These are phyloP conservation scores for Melanostoma mellinum DNA, from an alignment of 2,888 invertebrate species.

Conservation along the genomic window DNA sequence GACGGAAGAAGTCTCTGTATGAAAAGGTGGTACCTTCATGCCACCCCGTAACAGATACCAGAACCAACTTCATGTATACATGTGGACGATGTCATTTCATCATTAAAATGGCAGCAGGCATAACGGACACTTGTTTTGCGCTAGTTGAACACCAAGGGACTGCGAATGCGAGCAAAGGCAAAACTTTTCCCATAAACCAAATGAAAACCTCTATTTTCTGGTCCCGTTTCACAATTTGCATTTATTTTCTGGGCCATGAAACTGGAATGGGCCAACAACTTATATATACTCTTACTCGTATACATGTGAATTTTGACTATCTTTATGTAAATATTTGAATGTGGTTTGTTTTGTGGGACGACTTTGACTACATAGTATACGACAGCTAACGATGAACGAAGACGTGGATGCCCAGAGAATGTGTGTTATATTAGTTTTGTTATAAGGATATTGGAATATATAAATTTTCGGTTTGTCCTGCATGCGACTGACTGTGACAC, in stretches of 20 bases:
- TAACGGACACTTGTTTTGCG: slow-evolving; percentile 63
- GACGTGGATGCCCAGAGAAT: slow-evolving; percentile 6
- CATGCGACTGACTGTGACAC: neutral
- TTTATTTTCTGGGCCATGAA: slow-evolving; percentile 21
- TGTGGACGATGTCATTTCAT: slow-evolving; percentile 49
- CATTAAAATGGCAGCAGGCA: slow-evolving; percentile 59
- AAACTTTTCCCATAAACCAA: slow-evolving; percentile 65
- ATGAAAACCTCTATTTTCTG: slow-evolving; percentile 53
- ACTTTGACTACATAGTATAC: too few species aligned
- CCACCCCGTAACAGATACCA: neutral
- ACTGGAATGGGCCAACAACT: neutral
- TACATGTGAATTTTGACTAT: neutral
- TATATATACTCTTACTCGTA: slow-evolving; percentile 1
- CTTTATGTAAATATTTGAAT: slow-evolving; percentile 24
- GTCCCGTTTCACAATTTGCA: slow-evolving; percentile 50
- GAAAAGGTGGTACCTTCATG: neutral
- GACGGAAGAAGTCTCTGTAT: neutral
- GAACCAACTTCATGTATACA: slow-evolving; percentile 12
- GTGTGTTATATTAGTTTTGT: slow-evolving; percentile 31
- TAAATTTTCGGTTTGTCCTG: neutral
- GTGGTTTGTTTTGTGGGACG: neutral
- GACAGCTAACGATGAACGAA: slow-evolving; percentile 12
- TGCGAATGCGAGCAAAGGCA: slow-evolving; percentile 3
- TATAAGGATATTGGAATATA: slow-evolving; percentile 17
- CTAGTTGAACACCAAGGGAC: slow-evolving; percentile 37